A percentile compares a stretch with the other conserved stretches of the same genome.
phyloP scores from a whole-genome alignment of 2,888 invertebrate genomes.

The Pegoplata infirma region DNA sequence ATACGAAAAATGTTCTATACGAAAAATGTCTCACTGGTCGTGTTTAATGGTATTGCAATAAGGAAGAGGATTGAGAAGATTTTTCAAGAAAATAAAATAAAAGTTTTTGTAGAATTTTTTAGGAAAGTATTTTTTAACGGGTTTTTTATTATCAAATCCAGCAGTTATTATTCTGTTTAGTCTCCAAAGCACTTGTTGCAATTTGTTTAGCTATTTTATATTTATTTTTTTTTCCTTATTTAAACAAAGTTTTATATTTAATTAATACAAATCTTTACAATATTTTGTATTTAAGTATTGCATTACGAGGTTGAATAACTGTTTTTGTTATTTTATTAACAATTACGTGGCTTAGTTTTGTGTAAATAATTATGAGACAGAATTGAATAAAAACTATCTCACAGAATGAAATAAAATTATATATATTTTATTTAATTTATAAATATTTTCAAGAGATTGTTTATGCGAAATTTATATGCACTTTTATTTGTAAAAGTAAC shows the following conservation, averaged over 20 bases:
- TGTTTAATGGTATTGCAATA: too few species aligned
- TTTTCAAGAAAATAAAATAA: too few species aligned
- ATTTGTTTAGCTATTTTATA: background rate
- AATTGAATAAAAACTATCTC: background rate
- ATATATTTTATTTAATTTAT: background rate
- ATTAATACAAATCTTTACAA: slow-evolving; percentile 35
- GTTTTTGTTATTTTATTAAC: too few species aligned
- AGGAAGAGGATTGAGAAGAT: too few species aligned
- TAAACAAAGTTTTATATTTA: slow-evolving; percentile 28
- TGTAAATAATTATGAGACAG: background rate
- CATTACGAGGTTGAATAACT: slow-evolving; percentile 57
- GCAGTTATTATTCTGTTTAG: too few species aligned
- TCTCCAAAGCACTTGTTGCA: too few species aligned
- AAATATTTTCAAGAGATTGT: slow-evolving; percentile 2
- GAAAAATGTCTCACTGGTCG: too few species aligned
- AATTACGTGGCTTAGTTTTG: slow-evolving; percentile 21
- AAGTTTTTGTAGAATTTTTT: too few species aligned
- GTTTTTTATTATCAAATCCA: too few species aligned
- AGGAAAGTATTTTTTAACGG: too few species aligned
- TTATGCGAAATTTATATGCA: slow-evolving; percentile 1
- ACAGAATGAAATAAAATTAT: too few species aligned
- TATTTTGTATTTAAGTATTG: slow-evolving; percentile 20
- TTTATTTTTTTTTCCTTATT: background rate
- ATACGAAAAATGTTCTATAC: too few species aligned
- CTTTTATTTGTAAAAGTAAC: background rate